Evolutionary conservation across 2,113 vertebrate species (phyloP), one percentile per base, ranked within the genome.

Genomic region (Hippocampus abdominalis): DNA sequence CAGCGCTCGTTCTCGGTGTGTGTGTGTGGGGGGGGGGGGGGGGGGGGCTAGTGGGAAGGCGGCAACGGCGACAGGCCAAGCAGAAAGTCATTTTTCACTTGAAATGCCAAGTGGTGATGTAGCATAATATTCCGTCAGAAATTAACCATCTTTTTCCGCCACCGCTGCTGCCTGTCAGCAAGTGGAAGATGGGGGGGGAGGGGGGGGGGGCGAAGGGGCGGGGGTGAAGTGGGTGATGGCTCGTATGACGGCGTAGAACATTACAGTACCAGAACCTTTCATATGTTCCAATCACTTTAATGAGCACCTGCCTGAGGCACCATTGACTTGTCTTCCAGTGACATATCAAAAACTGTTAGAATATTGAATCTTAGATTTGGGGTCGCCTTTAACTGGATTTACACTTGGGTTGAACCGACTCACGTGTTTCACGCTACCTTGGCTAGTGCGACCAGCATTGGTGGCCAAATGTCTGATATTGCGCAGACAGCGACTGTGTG

Each of bases 41-140:
- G n/a, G 3, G 53, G 9, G 23, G 10, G 23, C 54, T 66, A 92
- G 93, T 93, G 93, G 94, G 94, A 94, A 95, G 95, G 94, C 94
- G 91, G 92, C 91, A 86, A 90, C 90, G 92, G 93, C 95, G 94
- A 94, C 94, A 93, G 95, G 93, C 95, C 93, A 96, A 94, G 95
- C 96, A 96, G 94, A 96, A 96, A 96, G 91, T 93, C 94, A 95
- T 97, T 96, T 96, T 93, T 98, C 95, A 96, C 95, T 94, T 95
- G 94, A 97, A 97, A 97, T 98, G 96, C 95, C 96, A 97, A 94
- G 94, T 93, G 94, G 95, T 96, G 95, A 94, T 94, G 94, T 94
- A 94, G 94, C 93, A 94, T 95, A 95, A 96, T 94, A 95, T 94
- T 94, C 94, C 92, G 94, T 95, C 93, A 93, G 93, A 88, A 96